Percentiles rank a stretch among this genome's conserved stretches.
These are phyloP conservation scores for Agrilus cyanescens DNA, from an alignment of 2,888 invertebrate species.

Conservation along the genomic window DNA sequence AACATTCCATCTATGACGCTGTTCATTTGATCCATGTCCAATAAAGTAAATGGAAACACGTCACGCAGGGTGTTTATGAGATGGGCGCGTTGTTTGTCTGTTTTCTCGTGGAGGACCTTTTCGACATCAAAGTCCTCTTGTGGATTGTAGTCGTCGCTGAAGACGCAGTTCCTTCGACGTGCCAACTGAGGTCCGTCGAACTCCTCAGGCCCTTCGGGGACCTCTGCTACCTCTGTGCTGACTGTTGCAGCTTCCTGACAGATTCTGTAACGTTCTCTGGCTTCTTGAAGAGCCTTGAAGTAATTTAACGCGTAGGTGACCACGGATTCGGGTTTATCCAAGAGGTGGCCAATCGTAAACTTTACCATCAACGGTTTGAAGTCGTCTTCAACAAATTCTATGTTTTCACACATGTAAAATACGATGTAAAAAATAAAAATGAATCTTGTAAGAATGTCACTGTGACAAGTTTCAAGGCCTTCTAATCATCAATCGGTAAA, in stretches of 20 bases:
- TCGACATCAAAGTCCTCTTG: conserved; percentile 78
- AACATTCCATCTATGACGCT: conserved; percentile 93
- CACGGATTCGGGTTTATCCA: background rate
- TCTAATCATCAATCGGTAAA: too few relatives aligned
- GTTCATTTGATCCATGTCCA: conserved; percentile 74
- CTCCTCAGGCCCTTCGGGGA: background rate
- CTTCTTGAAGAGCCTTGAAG: background rate
- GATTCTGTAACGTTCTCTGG: background rate
- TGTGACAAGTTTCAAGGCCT: too few relatives aligned
- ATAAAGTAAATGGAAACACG: conserved; percentile 80
- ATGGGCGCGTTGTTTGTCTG: conserved; percentile 75
- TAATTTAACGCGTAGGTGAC: background rate
- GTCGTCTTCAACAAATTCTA: background rate
- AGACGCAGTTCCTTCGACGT: conserved; percentile 70
- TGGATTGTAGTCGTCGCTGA: conserved; percentile 91
- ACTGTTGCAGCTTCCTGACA: background rate
- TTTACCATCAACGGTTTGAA: background rate
- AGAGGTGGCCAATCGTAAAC: background rate
- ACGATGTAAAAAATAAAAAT: too few relatives aligned
- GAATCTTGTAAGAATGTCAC: too few relatives aligned
- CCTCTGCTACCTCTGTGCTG: too few relatives aligned
- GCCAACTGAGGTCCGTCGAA: conserved; percentile 32
- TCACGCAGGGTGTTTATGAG: conserved; percentile 72
- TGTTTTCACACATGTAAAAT: too few relatives aligned
- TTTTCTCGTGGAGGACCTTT: conserved; percentile 76